Evolutionary conservation across 64 coral and sea anemone genomes (phyloP), one percentile per base, ranked within the genome.

Genomic region (Dendrophyllia cribrosa): DNA sequence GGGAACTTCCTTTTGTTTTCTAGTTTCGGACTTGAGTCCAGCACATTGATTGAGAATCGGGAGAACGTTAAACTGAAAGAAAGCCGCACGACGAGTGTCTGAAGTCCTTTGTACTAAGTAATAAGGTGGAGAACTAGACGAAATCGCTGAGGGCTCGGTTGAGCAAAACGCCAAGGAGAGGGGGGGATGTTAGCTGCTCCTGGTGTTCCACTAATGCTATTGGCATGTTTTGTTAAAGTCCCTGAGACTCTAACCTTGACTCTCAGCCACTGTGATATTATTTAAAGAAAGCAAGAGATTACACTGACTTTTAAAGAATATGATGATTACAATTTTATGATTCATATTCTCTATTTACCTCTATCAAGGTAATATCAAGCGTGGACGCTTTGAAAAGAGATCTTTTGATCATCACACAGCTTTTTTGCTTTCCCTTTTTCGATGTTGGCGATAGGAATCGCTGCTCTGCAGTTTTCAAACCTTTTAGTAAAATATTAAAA

Each of bases 291-390:
- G n/a, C n/a, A n/a, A n/a, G n/a, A 64, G 14, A 9, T 16, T 64
- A 16, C 60, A 0, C 60, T 19, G 60, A n/a, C 60, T 16, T 11
- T 64, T 64, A 0, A 64, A 64, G 20, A 16, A 64, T 64, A 64
- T 64, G 60, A 64, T 64, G 14, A 64, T 19, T 64, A 64, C 14
- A 64, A 64, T 19, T 11, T 64, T 64, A 64, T 0, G 14, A 64
- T n/a, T n/a, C n/a, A n/a, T n/a, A n/a, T n/a, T 1, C 60, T 77
- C 48, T n/a, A 19, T 77, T 49, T 77, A 77, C 75, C 75, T 77
- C 52, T 53, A 46, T 47, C 75, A 7, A 77, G 75, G 17, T 47
- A 16, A n/a, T 77, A 19, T 77, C 43, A 77, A 51, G n/a, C n/a
- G 75, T 77, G 43, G 45, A 47, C 45, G 45, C 17, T 16, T 77